Percentiles rank a stretch among this genome's conserved stretches.
Conservation (phyloP, 2,888 invertebrate genomes). For the Xanthorhoe spadicearia region DNA sequence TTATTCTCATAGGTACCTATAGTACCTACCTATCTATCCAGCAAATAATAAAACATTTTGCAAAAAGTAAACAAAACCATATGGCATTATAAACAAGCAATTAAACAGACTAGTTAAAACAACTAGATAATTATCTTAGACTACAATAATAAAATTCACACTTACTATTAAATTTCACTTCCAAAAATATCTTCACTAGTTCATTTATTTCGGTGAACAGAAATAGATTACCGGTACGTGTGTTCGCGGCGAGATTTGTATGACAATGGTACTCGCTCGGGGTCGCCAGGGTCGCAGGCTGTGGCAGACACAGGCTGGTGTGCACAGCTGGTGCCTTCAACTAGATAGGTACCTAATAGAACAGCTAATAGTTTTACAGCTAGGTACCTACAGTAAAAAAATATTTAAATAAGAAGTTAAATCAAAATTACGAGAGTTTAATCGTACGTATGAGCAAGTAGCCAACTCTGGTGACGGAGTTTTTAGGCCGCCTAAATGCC, state of each 20-base stretch:
- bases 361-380: too few relatives aligned
- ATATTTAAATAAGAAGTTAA: too few relatives aligned
- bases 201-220: slow-evolving; percentile 14
- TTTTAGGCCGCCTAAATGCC: too few relatives aligned
- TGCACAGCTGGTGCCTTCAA: slow-evolving; percentile 20
- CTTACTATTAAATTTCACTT: slow-evolving; percentile 15
- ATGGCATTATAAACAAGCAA: not conserved
- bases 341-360: too few relatives aligned
- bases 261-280: slow-evolving; percentile 41
- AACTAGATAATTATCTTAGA: not conserved
- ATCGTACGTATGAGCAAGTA: too few relatives aligned
- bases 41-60: not conserved
- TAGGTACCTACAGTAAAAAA: too few relatives aligned
- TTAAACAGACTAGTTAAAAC: not conserved
- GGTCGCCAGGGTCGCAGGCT: slow-evolving; percentile 59
- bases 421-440: too few relatives aligned
- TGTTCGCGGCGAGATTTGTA: slow-evolving; percentile 38
- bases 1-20: too few relatives aligned
- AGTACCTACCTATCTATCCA: too few relatives aligned
- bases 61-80: not conserved
- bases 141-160: not conserved
- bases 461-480: too few relatives aligned
- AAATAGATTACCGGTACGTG: slow-evolving; percentile 38
- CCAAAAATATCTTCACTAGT: slow-evolving; percentile 26
- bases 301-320: slow-evolving; percentile 24